Conservation (phyloP, 2,888 invertebrate species). For the Drosophila multiciliata region DNA sequence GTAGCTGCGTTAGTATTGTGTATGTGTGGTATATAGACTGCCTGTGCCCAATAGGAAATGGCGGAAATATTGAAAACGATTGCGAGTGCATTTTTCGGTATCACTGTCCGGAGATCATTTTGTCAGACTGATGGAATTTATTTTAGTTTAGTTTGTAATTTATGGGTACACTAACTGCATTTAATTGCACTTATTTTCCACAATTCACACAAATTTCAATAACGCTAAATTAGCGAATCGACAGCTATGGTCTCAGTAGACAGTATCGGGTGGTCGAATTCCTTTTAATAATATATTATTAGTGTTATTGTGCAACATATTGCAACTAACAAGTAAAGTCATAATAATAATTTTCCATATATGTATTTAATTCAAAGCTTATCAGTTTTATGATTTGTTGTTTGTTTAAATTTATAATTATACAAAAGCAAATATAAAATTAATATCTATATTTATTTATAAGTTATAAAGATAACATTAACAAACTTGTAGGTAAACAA, state of each 20-base stretch:
- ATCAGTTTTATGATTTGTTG: not conserved
- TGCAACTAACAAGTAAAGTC: not conserved
- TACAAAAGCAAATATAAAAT: not conserved
- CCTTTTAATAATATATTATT: conserved; percentile 5
- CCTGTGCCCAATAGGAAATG: conserved; percentile 74
- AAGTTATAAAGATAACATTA: not conserved
- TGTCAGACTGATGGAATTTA: conserved; percentile 47
- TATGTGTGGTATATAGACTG: conserved; percentile 51
- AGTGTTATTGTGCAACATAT: conserved; percentile 1
- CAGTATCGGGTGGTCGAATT: not conserved
- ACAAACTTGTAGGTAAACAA: not conserved
- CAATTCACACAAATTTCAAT: conserved; percentile 51
- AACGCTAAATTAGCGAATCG: conserved; percentile 53
- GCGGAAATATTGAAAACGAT: conserved; percentile 66
- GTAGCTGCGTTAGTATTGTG: conserved; percentile 23
- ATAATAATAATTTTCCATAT: not conserved
- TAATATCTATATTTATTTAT: not conserved
- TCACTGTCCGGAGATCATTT: conserved; percentile 46
- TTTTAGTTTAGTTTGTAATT: conserved; percentile 48
- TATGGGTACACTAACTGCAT: conserved; percentile 50
- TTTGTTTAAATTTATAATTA: not conserved
- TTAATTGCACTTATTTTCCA: conserved; percentile 65
- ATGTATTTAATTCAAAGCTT: not conserved
- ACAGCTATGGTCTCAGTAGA: conserved; percentile 42
- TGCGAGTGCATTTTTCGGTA: conserved; percentile 61